Conservation (phyloP, 2,113 vertebrate genomes). For the Sinocyclocheilus grahami region DNA sequence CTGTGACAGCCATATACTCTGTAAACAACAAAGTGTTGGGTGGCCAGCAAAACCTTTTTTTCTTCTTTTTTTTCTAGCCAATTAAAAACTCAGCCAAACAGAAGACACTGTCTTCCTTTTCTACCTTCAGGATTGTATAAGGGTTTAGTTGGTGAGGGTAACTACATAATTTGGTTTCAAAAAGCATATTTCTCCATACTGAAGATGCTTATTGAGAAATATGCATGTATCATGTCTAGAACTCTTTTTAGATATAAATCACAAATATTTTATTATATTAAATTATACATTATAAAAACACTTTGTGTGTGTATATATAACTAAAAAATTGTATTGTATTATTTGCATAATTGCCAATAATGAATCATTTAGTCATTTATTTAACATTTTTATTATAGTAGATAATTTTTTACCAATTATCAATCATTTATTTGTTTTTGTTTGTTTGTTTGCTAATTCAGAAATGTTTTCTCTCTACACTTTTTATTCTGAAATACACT, state of each 20-base stretch:
- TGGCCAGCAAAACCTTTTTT: neutral
- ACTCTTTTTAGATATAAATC: neutral
- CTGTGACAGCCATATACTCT: neutral
- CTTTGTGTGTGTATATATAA: no score
- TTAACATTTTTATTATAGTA: no score
- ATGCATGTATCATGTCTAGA: neutral
- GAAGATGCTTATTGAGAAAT: neutral
- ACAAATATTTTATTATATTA: no score
- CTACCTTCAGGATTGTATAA: neutral
- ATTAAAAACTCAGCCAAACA: neutral
- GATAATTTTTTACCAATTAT: no score
- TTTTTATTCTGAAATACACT: no score
- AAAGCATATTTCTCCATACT: neutral
- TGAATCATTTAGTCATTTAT: no score
- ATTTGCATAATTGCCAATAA: no score
- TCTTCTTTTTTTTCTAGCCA: neutral
- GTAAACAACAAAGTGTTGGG: neutral
- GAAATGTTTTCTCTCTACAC: no score
- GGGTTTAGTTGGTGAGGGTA: neutral
- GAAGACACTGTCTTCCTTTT: neutral
- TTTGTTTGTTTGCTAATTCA: no score
- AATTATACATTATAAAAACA: no score
- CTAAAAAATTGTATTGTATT: no score
- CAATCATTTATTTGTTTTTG: no score
- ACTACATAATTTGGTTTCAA: neutral